A percentile compares a stretch with the other conserved stretches of the same genome.
Conservation (phyloP, 2,113 vertebrate species). For the Turnix velox region DNA sequence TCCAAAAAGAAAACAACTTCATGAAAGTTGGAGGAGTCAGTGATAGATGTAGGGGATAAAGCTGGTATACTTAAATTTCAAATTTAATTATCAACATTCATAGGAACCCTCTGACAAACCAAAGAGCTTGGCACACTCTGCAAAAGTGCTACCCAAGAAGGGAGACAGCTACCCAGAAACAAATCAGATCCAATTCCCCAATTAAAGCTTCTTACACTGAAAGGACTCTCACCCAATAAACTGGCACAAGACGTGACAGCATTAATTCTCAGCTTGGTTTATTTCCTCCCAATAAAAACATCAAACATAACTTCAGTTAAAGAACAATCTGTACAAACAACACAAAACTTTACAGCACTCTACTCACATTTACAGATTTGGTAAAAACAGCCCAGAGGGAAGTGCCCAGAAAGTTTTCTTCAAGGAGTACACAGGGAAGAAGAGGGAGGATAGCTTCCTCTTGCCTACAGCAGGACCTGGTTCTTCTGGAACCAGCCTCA, state of each 20-base stretch:
- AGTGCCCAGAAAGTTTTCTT: not conserved
- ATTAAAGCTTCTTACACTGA: not conserved
- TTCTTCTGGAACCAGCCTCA: not conserved
- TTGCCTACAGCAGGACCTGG: not conserved
- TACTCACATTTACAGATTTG: not conserved
- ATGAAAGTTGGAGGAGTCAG: not conserved
- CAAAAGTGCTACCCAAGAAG: not conserved
- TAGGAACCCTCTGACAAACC: not conserved
- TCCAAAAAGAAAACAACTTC: not conserved
- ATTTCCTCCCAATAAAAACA: slow-evolving; percentile 49
- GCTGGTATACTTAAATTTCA: not conserved
- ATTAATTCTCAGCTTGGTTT: slow-evolving; percentile 42
- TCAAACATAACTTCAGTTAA: slow-evolving; percentile 10
- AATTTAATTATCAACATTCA: not conserved
- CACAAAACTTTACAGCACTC: not conserved
- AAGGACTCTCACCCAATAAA: slow-evolving; percentile 1
- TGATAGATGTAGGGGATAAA: not conserved
- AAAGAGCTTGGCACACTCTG: not conserved
- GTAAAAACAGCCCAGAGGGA: not conserved
- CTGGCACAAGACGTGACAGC: not conserved
- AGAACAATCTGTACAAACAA: slow-evolving; percentile 12
- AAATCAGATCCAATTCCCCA: not conserved
- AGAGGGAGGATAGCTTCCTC: not conserved
- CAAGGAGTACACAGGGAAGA: not conserved
- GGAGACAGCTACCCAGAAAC: not conserved